Evolutionary conservation across 2,797 vertebrate genomes (phyloP).

Genomic region (Rhadinocentrus ornatus): DNA sequence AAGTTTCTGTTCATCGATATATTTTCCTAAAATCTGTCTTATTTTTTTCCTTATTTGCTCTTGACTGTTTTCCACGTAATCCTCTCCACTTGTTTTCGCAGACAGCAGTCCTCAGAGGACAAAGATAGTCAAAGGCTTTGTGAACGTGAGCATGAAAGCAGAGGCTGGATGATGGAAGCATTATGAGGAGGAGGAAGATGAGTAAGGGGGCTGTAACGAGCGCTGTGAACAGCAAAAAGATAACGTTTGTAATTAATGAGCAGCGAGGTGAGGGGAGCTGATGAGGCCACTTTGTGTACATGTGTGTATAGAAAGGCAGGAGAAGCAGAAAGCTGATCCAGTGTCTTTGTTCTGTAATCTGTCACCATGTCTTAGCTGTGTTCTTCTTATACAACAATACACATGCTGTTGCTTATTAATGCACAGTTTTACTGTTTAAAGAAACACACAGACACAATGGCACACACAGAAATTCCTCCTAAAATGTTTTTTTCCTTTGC

Average conservation of each 20-base stretch:
- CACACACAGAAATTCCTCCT: slow-evolving; percentile 7
- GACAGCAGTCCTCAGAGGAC: slow-evolving; percentile 8
- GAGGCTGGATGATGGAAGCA: slow-evolving; percentile 7
- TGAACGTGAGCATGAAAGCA: not conserved
- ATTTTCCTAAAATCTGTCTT: not conserved
- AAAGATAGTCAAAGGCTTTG: slow-evolving; percentile 8
- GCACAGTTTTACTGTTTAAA: not conserved
- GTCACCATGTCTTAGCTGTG: not conserved
- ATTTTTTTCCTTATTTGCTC: not conserved
- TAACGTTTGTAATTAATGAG: slow-evolving; percentile 36
- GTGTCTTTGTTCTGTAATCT: slow-evolving; percentile 8
- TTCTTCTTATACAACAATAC: fast-evolving
- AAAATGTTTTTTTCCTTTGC: slow-evolving; percentile 27
- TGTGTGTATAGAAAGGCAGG: not conserved
- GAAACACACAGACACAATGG: not conserved
- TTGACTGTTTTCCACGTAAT: not conserved
- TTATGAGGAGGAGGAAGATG: not conserved
- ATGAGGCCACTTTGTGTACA: slow-evolving; percentile 10
- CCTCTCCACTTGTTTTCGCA: not conserved
- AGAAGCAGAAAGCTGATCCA: not conserved
- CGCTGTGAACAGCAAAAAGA: not conserved
- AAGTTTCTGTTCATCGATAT: not conserved
- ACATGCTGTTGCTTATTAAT: not conserved
- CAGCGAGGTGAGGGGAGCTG: slow-evolving; percentile 4
- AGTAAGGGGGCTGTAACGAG: not conserved